Base-by-base conservation (phyloP, 2,888 invertebrate species). In the Thalpophila matura region DNA sequence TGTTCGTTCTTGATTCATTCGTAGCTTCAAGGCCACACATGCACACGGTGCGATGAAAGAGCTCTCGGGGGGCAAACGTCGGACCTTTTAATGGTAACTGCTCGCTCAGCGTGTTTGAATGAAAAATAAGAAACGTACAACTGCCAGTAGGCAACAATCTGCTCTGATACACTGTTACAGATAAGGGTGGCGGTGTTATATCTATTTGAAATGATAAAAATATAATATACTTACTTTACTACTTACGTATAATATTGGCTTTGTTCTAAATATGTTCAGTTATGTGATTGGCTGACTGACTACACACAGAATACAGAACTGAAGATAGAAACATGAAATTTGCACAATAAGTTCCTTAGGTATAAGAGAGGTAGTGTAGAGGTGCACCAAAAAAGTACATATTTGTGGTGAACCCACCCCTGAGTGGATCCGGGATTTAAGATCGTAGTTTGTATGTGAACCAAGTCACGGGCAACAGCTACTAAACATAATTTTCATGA, bases 41-140 rank as follows among this genome's bases (percentile, higher is more conserved):
- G 81, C 81, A 82, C 82, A 66, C 64, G 64, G 75, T 47, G 73
- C 84, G 85, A 80, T 92, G 90, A 92, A 91, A 91, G 88, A 86
- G 86, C 86, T 87, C 91, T 90, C 89, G 68, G 69, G 87, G 86
- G 91, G 88, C 89, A 88, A 89, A 89, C 86, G 90, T 87, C 86
- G 86, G 89, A 86, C 89, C 89, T 89, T 91, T 91, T 90, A 91
- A 92, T 88, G 84, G 89, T 84, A 89, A 90, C 88, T 89, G 88
- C 86, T 88, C 85, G 82, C 85, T 85, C 83, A 63, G 82, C 56
- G 68, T 74, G 86, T 86, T 84, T 88, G 84, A 89, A 91, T 89
- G 87, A 83, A 87, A 89, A 90, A 89, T 88, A 87, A 86, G 82
- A 85, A 82, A 79, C 76, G 62, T 77, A 81, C 74, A 76, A 71